These are phyloP conservation scores for Caenorhabditis inopinata DNA, from an alignment of 1,140 invertebrate genomes.

Conservation along the genomic window DNA sequence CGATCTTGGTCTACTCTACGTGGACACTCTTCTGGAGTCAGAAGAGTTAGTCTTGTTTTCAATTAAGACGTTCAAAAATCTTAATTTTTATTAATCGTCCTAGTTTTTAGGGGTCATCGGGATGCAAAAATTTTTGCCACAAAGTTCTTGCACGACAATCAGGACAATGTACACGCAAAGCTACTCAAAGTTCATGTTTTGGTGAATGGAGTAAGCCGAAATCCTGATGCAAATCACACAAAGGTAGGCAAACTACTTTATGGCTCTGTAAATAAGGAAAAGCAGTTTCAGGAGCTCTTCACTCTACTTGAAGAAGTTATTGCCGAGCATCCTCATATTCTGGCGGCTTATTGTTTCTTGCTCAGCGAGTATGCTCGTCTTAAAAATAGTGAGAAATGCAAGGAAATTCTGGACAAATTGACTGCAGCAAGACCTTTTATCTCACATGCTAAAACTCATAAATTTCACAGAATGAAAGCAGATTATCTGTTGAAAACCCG, in stretches of 20 bases:
- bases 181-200: neutral
- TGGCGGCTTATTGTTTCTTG: neutral
- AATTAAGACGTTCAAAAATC: too few species aligned
- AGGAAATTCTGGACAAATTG: neutral
- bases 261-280: too few species aligned
- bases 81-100: neutral
- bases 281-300: neutral
- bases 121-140: neutral
- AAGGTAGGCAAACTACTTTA: neutral
- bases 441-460: neutral
- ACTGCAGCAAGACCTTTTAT: neutral
- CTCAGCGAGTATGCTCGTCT: neutral
- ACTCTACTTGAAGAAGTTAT: neutral
- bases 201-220: neutral
- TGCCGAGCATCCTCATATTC: neutral
- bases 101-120: neutral
- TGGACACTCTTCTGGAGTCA: neutral
- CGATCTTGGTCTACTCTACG: neutral
- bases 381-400: neutral
- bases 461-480: neutral
- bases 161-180: neutral
- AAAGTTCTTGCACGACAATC: neutral
- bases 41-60: neutral
- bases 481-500: neutral
- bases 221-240: neutral